These are phyloP conservation scores for Physocephala rufipes DNA, from an alignment of 2,888 invertebrate species.

Conservation along the genomic window DNA sequence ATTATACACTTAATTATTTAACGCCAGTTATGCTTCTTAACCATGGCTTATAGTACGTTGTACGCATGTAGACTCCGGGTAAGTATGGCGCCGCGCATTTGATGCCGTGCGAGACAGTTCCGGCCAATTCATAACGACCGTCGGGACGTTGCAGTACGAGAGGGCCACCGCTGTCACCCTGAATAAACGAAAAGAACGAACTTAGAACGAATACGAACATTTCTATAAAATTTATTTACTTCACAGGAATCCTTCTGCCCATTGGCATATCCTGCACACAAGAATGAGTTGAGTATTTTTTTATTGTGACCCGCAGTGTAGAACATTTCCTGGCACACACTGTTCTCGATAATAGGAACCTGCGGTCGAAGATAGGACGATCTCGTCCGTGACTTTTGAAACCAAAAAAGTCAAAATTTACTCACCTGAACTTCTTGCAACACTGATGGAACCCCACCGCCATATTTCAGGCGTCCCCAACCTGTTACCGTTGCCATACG, in stretches of 20 bases:
- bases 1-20: constrained; percentile 62
- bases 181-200: constrained; percentile 48
- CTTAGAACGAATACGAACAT: neutral
- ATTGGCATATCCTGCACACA: constrained; percentile 92
- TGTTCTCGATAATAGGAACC: constrained; percentile 91
- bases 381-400: neutral
- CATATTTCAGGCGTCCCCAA: constrained; percentile 91
- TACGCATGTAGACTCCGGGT: constrained; percentile 94
- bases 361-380: constrained; percentile 50
- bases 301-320: constrained; percentile 88
- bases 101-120: constrained; percentile 94
- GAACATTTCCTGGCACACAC: constrained; percentile 94
- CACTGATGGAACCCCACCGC: constrained; percentile 88
- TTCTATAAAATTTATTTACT: constrained; percentile 72
- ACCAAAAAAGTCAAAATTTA: neutral
- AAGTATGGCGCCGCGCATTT: constrained; percentile 92
- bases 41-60: constrained; percentile 92
- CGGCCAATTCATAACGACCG: constrained; percentile 87
- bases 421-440: constrained; percentile 85
- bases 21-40: constrained; percentile 86
- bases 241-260: constrained; percentile 94
- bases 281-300: constrained; percentile 84
- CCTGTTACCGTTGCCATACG: constrained; percentile 90
- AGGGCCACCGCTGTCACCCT: constrained; percentile 95
- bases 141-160: constrained; percentile 83